Evolutionary conservation across 2,888 invertebrate genomes (phyloP).

Genomic region (Plutella xylostella): DNA sequence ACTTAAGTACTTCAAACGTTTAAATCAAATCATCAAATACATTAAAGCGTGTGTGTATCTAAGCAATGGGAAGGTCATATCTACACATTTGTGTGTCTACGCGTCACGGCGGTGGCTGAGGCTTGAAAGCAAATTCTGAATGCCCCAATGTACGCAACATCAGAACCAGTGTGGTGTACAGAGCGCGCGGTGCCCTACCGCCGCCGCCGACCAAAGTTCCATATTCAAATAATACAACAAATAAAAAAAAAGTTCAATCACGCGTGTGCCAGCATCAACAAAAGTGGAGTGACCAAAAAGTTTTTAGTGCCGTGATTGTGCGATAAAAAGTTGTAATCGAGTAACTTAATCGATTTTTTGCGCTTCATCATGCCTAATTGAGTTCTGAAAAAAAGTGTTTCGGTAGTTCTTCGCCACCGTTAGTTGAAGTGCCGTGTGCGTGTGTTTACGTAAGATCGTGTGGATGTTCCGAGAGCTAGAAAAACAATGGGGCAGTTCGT

Average conservation of each 20-base stretch:
- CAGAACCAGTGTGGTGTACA: constrained; percentile 50
- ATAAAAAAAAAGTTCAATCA: too few species aligned
- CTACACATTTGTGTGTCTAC: constrained; percentile 46
- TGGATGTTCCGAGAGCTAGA: not conserved
- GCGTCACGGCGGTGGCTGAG: constrained; percentile 27
- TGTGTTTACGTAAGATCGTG: not conserved
- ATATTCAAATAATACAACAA: too few species aligned
- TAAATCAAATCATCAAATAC: too few species aligned
- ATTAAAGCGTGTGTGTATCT: too few species aligned
- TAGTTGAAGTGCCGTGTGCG: not conserved
- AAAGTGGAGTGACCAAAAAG: not conserved
- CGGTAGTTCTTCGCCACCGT: too few species aligned
- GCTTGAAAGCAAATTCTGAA: constrained; percentile 58
- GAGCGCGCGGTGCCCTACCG: constrained; percentile 59
- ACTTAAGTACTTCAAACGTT: too few species aligned
- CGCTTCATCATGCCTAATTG: not conserved
- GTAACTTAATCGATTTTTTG: not conserved
- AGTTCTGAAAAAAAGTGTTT: too few species aligned
- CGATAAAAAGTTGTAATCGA: not conserved
- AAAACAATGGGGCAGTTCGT: not conserved
- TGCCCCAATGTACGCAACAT: constrained; percentile 43
- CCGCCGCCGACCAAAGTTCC: constrained; percentile 20
- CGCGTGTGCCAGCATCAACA: constrained; percentile 20
- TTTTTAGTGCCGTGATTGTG: not conserved
- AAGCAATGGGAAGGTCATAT: constrained; percentile 29